Percentiles rank a stretch among this genome's conserved stretches.
Conservation (phyloP, 2,888 invertebrate species). For the Nomada ruficornis region DNA sequence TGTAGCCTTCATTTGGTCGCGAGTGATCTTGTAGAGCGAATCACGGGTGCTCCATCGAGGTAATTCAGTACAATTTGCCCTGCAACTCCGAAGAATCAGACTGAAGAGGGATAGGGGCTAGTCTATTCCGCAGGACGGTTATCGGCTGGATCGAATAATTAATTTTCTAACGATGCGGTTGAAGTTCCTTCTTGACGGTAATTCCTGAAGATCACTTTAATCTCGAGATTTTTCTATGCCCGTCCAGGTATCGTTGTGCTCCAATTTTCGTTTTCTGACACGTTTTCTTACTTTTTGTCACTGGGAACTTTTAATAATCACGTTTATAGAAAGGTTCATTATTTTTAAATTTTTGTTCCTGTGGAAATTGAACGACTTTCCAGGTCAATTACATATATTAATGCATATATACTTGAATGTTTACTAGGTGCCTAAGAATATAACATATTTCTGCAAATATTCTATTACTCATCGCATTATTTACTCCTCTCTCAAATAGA, state of each 20-base stretch:
- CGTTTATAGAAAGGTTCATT: not conserved
- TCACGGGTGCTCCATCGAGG: constrained; percentile 31
- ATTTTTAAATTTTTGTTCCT: too few species aligned
- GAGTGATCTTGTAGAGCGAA: constrained; percentile 13
- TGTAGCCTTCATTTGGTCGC: constrained; percentile 56
- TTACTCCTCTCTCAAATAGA: not conserved
- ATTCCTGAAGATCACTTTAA: constrained; percentile 63
- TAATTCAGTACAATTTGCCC: constrained; percentile 69
- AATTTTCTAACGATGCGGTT: constrained; percentile 67
- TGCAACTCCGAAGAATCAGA: constrained; percentile 47
- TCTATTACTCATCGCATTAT: too few species aligned
- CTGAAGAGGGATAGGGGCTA: constrained; percentile 56
- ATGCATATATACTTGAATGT: too few species aligned
- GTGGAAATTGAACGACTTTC: constrained; percentile 4
- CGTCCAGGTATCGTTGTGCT: not conserved
- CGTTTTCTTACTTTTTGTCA: constrained; percentile 12
- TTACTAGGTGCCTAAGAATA: too few species aligned
- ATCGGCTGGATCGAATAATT: constrained; percentile 70
- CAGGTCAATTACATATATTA: too few species aligned
- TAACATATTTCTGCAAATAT: too few species aligned
- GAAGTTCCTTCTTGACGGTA: constrained; percentile 45
- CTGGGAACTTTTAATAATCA: constrained; percentile 7
- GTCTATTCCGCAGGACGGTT: constrained; percentile 56
- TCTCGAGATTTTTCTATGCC: constrained; percentile 48
- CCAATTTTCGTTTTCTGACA: constrained; percentile 13